phyloP scores from a whole-genome alignment of 2,797 vertebrate genomes.

The Carduelis carduelis region DNA sequence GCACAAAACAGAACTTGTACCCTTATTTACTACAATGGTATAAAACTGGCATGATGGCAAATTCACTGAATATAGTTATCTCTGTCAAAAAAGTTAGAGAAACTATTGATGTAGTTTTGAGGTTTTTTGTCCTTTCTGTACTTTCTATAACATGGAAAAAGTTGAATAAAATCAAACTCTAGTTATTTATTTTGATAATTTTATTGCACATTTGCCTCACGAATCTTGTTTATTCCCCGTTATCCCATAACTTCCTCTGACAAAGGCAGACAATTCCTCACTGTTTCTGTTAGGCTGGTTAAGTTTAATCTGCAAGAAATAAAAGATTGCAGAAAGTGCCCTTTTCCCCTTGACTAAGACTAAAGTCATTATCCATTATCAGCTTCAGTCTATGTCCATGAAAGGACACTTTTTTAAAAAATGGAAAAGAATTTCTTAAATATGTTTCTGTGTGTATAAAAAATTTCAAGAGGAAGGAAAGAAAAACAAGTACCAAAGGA shows the following conservation, averaged over 20 bases:
- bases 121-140: background rate
- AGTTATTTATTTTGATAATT: background rate
- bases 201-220: background rate
- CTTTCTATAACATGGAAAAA: background rate
- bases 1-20: background rate
- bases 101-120: background rate
- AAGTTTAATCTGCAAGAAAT: background rate
- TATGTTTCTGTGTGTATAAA: background rate
- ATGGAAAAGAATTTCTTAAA: background rate
- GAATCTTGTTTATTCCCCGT: background rate
- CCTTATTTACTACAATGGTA: background rate
- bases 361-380: background rate
- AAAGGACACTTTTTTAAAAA: background rate
- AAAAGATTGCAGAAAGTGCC: background rate
- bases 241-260: background rate
- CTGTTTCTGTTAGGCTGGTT: background rate
- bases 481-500: background rate
- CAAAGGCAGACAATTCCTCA: background rate
- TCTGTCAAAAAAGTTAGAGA: background rate
- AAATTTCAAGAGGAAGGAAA: background rate
- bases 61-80: background rate
- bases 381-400: background rate
- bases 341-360: background rate
- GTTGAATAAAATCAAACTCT: background rate
- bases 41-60: background rate